A percentile compares a stretch with the other conserved stretches of the same genome.
Evolutionary conservation across 2,888 invertebrate genomes (phyloP).

Genomic region (Gymnoscelis rufifasciata): DNA sequence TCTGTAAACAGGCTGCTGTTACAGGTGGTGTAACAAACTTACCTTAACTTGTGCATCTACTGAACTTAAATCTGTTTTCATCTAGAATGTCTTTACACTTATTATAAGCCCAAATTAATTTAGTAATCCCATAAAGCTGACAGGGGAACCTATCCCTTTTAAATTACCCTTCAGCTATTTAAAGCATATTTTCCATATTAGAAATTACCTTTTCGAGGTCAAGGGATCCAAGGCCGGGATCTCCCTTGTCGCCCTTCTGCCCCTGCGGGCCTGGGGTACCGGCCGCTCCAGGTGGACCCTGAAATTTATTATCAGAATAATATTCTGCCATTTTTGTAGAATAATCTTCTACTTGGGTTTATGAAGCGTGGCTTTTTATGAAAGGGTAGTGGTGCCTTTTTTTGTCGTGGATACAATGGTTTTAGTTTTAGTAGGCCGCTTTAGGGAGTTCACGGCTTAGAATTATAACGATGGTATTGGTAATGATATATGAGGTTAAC

Average conservation of each 20-base stretch:
- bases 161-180: background rate
- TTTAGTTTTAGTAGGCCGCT: too few species aligned
- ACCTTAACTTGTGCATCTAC: too few species aligned
- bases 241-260: constrained; percentile 87
- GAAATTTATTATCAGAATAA: constrained; percentile 28
- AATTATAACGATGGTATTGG: too few species aligned
- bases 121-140: background rate
- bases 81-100: too few species aligned
- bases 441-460: too few species aligned
- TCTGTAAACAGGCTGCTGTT: too few species aligned
- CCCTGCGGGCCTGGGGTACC: constrained; percentile 81
- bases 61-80: too few species aligned
- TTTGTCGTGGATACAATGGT: too few species aligned
- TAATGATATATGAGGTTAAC: too few species aligned
- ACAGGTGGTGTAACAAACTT: too few species aligned
- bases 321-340: constrained; percentile 15
- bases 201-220: constrained; percentile 64
- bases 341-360: constrained; percentile 11
- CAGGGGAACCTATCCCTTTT: background rate
- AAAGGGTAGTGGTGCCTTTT: background rate
- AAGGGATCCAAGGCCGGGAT: constrained; percentile 65
- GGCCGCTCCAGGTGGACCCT: constrained; percentile 85
- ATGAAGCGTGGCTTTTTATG: constrained; percentile 14
- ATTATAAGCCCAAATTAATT: too few species aligned
- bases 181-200: constrained; percentile 6